A percentile compares a stretch with the other conserved stretches of the same genome.
Conservation (phyloP, 2,797 vertebrate genomes). For the Podargus strigoides region DNA sequence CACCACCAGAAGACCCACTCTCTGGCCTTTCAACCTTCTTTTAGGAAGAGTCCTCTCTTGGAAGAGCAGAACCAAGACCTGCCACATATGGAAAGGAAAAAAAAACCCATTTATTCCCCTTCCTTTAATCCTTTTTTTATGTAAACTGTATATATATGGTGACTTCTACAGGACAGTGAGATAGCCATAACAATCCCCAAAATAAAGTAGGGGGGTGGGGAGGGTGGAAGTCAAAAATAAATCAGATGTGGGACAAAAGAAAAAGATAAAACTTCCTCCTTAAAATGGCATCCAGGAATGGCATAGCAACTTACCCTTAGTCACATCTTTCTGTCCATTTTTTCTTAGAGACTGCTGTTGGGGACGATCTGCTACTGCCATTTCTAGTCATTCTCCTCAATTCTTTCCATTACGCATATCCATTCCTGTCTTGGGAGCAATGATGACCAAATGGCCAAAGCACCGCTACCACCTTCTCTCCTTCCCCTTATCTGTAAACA, state of each 20-base stretch:
- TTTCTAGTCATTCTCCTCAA: neutral
- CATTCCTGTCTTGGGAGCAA: neutral
- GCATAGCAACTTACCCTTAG: neutral
- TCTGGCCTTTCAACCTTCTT: neutral
- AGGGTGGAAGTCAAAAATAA: neutral
- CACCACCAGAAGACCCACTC: neutral
- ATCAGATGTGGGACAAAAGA: neutral
- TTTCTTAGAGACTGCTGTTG: neutral
- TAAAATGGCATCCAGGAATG: neutral
- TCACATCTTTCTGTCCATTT: neutral
- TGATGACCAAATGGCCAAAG: neutral
- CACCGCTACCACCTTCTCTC: neutral
- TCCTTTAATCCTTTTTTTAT: neutral
- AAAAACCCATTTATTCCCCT: neutral
- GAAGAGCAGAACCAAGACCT: neutral
- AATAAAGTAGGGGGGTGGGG: neutral
- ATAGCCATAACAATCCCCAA: neutral
- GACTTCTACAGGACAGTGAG: neutral
- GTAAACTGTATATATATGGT: neutral
- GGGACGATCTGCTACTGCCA: neutral
- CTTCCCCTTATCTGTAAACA: neutral
- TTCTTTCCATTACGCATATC: neutral
- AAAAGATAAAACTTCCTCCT: neutral
- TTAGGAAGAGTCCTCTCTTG: neutral
- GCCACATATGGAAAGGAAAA: neutral